These are phyloP conservation scores for Leiothrix lutea DNA, from an alignment of 2,113 vertebrate genomes.

Conservation along the genomic window DNA sequence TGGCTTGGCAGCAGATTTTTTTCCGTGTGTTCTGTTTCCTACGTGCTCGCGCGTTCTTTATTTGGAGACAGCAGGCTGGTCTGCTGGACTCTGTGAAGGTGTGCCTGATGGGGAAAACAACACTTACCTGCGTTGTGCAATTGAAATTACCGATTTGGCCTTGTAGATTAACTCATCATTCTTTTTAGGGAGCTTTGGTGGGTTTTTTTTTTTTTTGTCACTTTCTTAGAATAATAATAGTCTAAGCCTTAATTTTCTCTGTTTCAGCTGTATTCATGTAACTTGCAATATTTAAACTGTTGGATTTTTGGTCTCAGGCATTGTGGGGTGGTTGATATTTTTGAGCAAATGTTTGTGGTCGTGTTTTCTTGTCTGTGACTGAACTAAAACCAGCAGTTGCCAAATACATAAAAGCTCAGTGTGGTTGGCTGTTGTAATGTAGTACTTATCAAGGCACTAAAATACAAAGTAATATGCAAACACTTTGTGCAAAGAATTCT, in stretches of 20 bases:
- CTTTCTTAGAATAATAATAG: background rate
- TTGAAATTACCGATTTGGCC: background rate
- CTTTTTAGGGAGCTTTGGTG: background rate
- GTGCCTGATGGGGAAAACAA: background rate
- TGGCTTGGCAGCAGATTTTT: background rate
- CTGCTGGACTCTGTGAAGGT: background rate
- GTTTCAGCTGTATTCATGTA: background rate
- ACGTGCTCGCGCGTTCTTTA: background rate
- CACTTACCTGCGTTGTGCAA: background rate
- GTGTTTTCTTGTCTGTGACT: background rate
- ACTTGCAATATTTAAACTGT: background rate
- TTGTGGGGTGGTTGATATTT: background rate
- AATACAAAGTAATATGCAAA: background rate
- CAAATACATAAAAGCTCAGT: background rate
- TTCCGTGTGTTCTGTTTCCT: background rate
- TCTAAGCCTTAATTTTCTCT: background rate
- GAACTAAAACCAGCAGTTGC: background rate
- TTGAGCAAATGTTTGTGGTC: background rate
- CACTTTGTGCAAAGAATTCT: background rate
- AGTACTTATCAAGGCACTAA: background rate
- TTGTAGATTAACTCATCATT: background rate
- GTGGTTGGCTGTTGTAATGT: background rate
- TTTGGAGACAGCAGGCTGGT: background rate
- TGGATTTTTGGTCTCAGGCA: fast-evolving
- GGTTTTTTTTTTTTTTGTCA: background rate